Evolutionary conservation across 2,797 vertebrate species (phyloP).

Genomic region (Tokudaia tokunoshimensis): DNA sequence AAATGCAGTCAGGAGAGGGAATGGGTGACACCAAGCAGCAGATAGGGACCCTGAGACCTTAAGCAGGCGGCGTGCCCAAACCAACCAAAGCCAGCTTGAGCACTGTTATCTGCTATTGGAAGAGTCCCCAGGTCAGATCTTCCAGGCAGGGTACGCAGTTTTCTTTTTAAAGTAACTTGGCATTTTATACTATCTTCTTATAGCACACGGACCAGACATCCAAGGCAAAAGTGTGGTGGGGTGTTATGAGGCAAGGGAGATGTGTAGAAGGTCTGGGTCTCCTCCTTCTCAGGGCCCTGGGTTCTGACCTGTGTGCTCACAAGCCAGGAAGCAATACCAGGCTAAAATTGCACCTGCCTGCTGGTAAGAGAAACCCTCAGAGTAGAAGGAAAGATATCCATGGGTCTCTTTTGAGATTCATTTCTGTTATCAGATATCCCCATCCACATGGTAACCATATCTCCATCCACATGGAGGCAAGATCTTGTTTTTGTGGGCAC

Average conservation of each 20-base stretch:
- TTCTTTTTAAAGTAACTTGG: constrained; percentile 79
- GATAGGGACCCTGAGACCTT: not conserved
- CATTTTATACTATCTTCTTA: constrained; percentile 74
- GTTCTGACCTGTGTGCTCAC: constrained; percentile 27
- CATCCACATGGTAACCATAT: not conserved
- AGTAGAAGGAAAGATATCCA: not conserved
- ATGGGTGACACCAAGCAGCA: not conserved
- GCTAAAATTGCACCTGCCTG: constrained; percentile 28
- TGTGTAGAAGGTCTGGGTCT: not conserved
- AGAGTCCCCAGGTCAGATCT: not conserved
- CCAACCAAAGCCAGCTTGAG: not conserved
- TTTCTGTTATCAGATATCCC: not conserved
- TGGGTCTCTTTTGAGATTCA: not conserved
- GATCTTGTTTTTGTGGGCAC: not conserved
- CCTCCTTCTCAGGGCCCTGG: constrained; percentile 57
- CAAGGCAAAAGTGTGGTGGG: constrained; percentile 47
- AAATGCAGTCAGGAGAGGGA: constrained; percentile 45
- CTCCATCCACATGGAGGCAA: not conserved
- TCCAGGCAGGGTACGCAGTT: not conserved
- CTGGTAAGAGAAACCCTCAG: too few species aligned
- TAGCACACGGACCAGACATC: constrained; percentile 56
- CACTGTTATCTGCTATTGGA: constrained; percentile 6
- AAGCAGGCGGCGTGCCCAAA: not conserved
- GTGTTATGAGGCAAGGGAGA: constrained; percentile 34
- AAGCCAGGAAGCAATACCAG: not conserved